Percentiles rank a stretch among this genome's conserved stretches.
phyloP scores from a whole-genome alignment of 2,888 invertebrate species.

The Xestia rhomboidea region DNA sequence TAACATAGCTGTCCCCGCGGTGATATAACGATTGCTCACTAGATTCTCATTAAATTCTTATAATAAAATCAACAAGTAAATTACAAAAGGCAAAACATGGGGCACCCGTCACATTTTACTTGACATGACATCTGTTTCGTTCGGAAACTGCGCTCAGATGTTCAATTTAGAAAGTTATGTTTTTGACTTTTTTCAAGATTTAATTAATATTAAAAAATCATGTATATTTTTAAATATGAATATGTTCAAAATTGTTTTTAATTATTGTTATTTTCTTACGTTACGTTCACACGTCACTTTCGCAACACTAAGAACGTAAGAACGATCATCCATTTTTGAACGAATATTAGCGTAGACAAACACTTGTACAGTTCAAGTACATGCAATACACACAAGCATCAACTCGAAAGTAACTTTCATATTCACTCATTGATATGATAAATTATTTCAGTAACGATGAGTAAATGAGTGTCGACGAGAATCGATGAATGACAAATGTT shows the following conservation, averaged over 20 bases:
- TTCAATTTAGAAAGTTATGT: constrained; percentile 19
- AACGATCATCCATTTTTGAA: constrained; percentile 27
- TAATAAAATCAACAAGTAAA: constrained; percentile 89
- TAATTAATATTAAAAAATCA: not conserved
- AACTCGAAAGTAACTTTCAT: constrained; percentile 33
- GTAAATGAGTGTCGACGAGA: constrained; percentile 46
- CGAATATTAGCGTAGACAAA: constrained; percentile 14
- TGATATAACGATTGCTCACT: constrained; percentile 75
- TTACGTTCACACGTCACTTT: not conserved
- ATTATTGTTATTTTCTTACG: not conserved
- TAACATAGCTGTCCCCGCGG: constrained; percentile 78
- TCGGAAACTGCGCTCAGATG: constrained; percentile 59
- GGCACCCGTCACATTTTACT: constrained; percentile 85
- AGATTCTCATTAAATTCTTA: constrained; percentile 79
- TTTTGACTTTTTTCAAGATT: constrained; percentile 1
- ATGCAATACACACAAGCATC: not conserved
- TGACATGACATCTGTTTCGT: constrained; percentile 71
- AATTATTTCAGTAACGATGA: constrained; percentile 15
- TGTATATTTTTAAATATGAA: not conserved
- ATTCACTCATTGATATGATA: not conserved
- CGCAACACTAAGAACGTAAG: too few relatives aligned
- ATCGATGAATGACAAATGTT: constrained; percentile 24
- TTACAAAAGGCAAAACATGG: constrained; percentile 84
- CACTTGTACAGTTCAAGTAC: not conserved
- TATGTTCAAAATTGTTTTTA: too few relatives aligned